Evolutionary conservation across 2,113 vertebrate species (phyloP), one percentile per base, ranked within the genome.

Genomic region (Rissa tridactyla): DNA sequence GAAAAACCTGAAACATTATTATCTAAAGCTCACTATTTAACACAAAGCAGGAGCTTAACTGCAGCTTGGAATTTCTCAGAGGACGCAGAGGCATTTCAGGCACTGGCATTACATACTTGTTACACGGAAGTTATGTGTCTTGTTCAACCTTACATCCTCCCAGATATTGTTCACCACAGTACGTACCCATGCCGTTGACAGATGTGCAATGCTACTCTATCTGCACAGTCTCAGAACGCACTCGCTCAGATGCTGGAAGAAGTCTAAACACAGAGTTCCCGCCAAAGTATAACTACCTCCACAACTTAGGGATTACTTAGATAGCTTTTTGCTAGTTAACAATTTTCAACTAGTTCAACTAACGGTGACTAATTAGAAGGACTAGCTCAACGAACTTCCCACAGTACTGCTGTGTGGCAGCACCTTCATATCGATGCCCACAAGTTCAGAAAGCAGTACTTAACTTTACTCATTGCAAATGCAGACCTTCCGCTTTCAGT

Each of bases 371-470:
- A 22, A 23, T 47, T 42, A 47, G 22, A 34, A 81, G 25, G 20
- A 54, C 5, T 12, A 51, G 30, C 34, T 70, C 60, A 16, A 19
- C 0, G 2, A 54, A 13, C 27, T 34, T 66, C 34, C 20, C 62
- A n/a, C 3, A 29, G 15, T 14, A 2, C 10, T 36, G 16, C 19
- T 14, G 30, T 1, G 2, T 60, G 23, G 60, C 17, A 65, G 40
- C 10, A 40, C 21, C 47, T 65, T 44, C 65, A 34, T 4, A 14
- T 6, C 1, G 4, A 47, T 0, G 0, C 10, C 16, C 64, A 47
- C 17, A 54, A 30, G 32, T 29, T 55, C 47, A 51, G 57, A 92
- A 75, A 66, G 29, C 10, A 26, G 10, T 6, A 22, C 15, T 30
- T 61, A 30, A 30, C 76, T 83, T 66, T 34, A 42, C 13, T 8